These are phyloP conservation scores for Myotis vivesi DNA, from an alignment of 2,797 vertebrate genomes.

Conservation along the genomic window DNA sequence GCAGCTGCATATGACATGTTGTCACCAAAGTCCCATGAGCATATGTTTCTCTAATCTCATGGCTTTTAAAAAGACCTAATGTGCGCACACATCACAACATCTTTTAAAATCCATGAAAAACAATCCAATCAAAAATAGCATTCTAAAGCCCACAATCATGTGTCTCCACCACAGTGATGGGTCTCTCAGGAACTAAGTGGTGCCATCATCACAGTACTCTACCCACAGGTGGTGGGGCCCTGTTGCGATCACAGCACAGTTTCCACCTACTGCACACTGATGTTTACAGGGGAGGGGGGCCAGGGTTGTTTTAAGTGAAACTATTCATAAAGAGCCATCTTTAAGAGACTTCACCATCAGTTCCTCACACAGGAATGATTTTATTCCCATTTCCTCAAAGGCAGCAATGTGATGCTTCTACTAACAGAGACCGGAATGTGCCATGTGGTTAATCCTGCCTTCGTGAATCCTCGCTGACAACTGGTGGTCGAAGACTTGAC, in stretches of 20 bases:
- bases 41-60: background rate
- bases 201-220: background rate
- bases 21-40: background rate
- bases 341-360: constrained; percentile 56
- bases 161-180: constrained; percentile 18
- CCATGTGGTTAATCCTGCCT: constrained; percentile 62
- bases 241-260: constrained; percentile 68
- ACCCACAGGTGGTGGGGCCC: constrained; percentile 52
- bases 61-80: constrained; percentile 32
- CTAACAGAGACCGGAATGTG: background rate
- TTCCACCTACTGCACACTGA: constrained; percentile 59
- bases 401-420: constrained; percentile 50
- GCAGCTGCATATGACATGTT: background rate
- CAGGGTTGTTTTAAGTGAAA: constrained; percentile 69
- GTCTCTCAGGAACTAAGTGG: constrained; percentile 18
- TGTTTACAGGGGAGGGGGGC: constrained; percentile 73
- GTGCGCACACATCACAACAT: constrained; percentile 29
- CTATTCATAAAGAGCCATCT: constrained; percentile 71
- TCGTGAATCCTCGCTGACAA: fast-evolving
- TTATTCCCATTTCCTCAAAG: constrained; percentile 63
- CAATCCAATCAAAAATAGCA: background rate
- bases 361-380: constrained; percentile 64
- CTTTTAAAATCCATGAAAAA: constrained; percentile 53
- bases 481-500: constrained; percentile 32
- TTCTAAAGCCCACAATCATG: constrained; percentile 36